Base-by-base conservation (phyloP, 2,797 vertebrate genomes). In the Carapus acus region DNA sequence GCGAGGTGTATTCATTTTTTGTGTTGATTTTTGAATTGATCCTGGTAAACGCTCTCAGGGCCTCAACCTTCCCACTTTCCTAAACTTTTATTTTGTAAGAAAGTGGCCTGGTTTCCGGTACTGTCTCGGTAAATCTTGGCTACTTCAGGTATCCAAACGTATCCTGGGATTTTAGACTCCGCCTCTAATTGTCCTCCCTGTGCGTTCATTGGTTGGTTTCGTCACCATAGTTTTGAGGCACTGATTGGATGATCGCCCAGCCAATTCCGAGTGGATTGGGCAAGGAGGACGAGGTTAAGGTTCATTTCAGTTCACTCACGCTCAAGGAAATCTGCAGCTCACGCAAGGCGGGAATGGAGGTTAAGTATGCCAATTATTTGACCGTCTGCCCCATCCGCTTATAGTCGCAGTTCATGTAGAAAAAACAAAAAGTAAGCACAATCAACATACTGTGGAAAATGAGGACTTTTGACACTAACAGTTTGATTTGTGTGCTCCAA, bases 121-220 rank as follows among this genome's bases (percentile, higher is more conserved):
- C 3, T 0, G 0, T 13, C 0, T 7, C 1, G 0, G 2, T 20
- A 42, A 4, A 2, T 13, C n/a, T 1, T 16, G 4, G 0, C 0
- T 0, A 12, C 36, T 59, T 74, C 13, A 41, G 12, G 9, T 5
- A 27, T 4, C 24, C 9, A 27, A 4, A 27, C 24, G 9, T 4
- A 9, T 27, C 9, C 9, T 27, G 24, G 24, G 24, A 27, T 27
- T 27, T 18, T n/a, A n/a, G 12, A 2, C 2, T 8, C 65, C 71
- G 65, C 72, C 41, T 44, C 34, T 18, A 8, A 1, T 12, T 2
- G 0, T 2, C 7, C 3, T 6, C 15, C 13, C 6, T 4, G 48
- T 14, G 20, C 31, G 58, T 1, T 42, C n/a, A 84, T 85, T 85
- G 80, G 84, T 8, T 0, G 6, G n/a, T n/a, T n/a, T 17, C 1